Base-by-base conservation (phyloP, 2,797 vertebrate genomes). In the Pampus argenteus region DNA sequence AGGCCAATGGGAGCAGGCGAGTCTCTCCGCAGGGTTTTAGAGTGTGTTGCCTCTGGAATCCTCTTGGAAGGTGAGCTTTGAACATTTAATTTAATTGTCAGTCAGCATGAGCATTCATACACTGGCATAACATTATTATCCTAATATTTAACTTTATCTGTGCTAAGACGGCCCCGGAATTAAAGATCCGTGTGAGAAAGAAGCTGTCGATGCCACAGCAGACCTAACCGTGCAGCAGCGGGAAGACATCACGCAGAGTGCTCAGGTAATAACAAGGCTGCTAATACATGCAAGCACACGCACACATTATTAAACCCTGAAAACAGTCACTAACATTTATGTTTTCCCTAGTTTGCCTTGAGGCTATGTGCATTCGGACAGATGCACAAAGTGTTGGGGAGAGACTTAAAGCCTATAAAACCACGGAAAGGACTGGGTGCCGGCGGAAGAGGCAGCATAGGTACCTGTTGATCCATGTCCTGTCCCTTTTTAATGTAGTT, bases 121-220 rank as follows among this genome's bases (percentile, higher is more conserved):
- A 4, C 22, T 38, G 18, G 14, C 6, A 11, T 45, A n/a, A 22
- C 25, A 45, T 44, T 15, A 26, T 38, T 47, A 3, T 14, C 22
- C 31, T 20, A 11, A 60, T 44, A 18, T 58, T 20, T 13, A 59
- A 62, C 18, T 42, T 6, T 17, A 2, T 57, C 11, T 74, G n/a
- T 91, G 81, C 84, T 79, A 91, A 99, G 98, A 97, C 78, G 97
- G 97, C 82, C 96, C 98, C 78, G 97, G 98, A 83, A 91, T 99
- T 81, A 96, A 96, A 94, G 98, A 99, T 92, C 98, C 98, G 23
- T 99, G 98, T 94, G 98, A 99, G 94, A 97, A 97, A 90, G 98
- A 97, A 83, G 85, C 90, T 28, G 91, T 95, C 23, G 96, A 99
- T 81, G 97, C 96, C 74, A 94, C 94, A 79, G 88, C 86, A 82